Evolutionary conservation across 1,140 invertebrate genomes (phyloP).

Genomic region (Alviniconcha marisindica): DNA sequence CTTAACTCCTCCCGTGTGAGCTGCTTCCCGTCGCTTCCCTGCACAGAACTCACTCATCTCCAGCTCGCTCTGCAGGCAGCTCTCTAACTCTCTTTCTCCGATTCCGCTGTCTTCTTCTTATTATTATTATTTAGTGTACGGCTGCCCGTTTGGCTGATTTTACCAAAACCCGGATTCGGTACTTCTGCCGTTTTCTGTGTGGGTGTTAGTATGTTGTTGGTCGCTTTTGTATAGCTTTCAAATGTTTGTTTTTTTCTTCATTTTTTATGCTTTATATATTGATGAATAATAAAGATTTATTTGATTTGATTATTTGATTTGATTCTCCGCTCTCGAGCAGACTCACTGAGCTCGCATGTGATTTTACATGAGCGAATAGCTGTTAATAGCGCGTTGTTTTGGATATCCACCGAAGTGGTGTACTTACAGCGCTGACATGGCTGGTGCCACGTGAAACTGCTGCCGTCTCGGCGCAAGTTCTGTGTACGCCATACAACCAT

Average conservation of each 20-base stretch:
- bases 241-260: not conserved
- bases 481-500: too few species aligned
- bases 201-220: not conserved
- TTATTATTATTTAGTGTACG: not conserved
- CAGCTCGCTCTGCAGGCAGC: not conserved
- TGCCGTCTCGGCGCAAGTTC: too few species aligned
- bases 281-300: too few species aligned
- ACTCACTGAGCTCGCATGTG: too few species aligned
- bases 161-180: not conserved
- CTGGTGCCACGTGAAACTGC: not conserved
- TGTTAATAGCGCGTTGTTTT: too few species aligned
- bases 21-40: too few species aligned
- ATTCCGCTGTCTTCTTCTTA: not conserved
- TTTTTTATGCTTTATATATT: not conserved
- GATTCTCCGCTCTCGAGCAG: not conserved
- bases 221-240: not conserved
- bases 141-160: not conserved
- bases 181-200: not conserved
- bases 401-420: not conserved
- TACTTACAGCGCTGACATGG: not conserved
- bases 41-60: too few species aligned
- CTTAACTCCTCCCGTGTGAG: too few species aligned
- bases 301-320: not conserved
- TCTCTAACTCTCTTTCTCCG: too few species aligned
- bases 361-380: too few species aligned